Base-by-base conservation (phyloP, 2,113 vertebrate genomes). In the Orientallactaga bullata region DNA sequence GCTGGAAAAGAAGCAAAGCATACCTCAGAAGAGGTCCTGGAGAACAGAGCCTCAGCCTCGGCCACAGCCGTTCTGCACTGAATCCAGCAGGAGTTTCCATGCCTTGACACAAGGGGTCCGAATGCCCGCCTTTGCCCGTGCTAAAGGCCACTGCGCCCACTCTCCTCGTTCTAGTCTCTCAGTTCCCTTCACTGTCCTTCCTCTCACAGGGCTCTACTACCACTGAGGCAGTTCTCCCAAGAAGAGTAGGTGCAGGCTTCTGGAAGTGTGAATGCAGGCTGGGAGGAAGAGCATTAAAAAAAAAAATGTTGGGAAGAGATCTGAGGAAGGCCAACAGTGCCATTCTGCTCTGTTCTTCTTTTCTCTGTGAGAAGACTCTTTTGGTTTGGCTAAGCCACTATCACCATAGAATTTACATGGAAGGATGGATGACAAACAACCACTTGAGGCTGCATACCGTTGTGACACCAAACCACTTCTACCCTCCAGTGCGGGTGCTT, bases 391-490 rank as follows among this genome's bases (percentile, higher is more conserved):
- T 37, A 80, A 80, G 35, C 18, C 58, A n/a, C 58, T 35, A 6
- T 84, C 51, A n/a, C 9, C 77, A 39, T 58, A 69, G 18, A 63
- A 32, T 65, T 80, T 66, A n/a, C 30, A 3, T 0, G 24, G 71
- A 39, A 24, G 90, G 73, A 78, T 73, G 73, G 85, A 71, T 47
- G 20, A 30, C 55, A 82, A 92, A 71, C 47, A 91, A 26, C 35
- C 66, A 71, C 65, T 63, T 68, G 55, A 94, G 61, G 65, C 24
- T 74, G 76, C 63, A 74, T 39, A 47, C 30, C 35, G 66, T 58
- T 72, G 82, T 94, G 90, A 92, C n/a, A 60, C 7, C 28, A 58
- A 91, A 28, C 16, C 30, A 60, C 10, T 66, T 84, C 35, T 63
- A 21, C 55, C 47, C 37, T 89, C 4, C 24, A 47, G 73, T 83